These are phyloP conservation scores for Syncerus caffer DNA, from an alignment of 2,797 vertebrate species.

Conservation along the genomic window DNA sequence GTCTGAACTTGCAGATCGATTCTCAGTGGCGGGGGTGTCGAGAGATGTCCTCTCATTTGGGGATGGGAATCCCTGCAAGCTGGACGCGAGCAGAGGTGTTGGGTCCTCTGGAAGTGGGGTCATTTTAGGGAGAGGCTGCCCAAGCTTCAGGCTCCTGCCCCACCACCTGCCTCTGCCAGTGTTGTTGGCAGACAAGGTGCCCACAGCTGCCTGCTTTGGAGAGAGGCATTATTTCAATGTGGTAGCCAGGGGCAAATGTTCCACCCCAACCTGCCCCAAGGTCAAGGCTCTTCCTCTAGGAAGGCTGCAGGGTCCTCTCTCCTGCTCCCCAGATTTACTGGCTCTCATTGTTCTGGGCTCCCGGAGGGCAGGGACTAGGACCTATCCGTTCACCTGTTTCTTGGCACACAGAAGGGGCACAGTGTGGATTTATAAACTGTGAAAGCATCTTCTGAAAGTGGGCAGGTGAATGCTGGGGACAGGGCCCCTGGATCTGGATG, in stretches of 20 bases:
- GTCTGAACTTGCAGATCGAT: not conserved
- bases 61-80: not conserved
- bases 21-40: rapidly evolving
- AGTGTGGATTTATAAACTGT: not conserved
- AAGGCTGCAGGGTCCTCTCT: not conserved
- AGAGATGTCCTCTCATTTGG: not conserved
- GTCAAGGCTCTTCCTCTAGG: not conserved
- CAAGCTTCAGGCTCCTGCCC: not conserved
- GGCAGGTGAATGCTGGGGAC: no score
- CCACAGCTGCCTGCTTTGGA: not conserved
- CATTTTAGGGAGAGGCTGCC: not conserved
- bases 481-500: not conserved
- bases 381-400: not conserved
- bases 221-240: not conserved
- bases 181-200: no score
- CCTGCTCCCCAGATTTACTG: not conserved
- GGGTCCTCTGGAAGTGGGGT: not conserved
- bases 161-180: not conserved
- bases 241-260: not conserved
- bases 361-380: not conserved
- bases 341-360: not conserved
- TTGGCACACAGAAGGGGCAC: not conserved
- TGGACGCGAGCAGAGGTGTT: no score
- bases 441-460: not conserved
- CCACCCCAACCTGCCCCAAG: not conserved